Evolutionary conservation across 1,140 invertebrate genomes (phyloP), one percentile per base, ranked within the genome.

Genomic region (Rhizoglyphus robini): DNA sequence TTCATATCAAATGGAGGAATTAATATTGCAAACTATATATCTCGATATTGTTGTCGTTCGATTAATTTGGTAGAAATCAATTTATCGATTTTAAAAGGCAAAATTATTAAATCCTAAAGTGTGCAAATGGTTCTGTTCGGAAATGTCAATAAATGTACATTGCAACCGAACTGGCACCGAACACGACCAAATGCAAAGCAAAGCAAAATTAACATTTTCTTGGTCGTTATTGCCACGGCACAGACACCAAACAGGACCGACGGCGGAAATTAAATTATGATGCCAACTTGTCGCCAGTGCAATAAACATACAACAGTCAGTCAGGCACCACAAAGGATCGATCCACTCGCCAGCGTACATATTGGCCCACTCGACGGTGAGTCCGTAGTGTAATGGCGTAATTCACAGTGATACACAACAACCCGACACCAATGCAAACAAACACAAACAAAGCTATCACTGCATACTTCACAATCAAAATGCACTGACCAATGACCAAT

Each of bases 61-160:
- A 54, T 54, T 54, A 54, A 54, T 54, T 54, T 54, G 15, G 23
- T 8, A 23, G 23, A 54, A 54, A 54, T 54, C 51, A 54, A 54
- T 54, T 54, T 54, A 54, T 54, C 51, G 51, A 54, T 54, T 20
- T 54, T 8, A 27, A 54, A 54, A 20, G 23, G 15, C 20, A 5
- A 54, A 54, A 54, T 54, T 54, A 54, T 54, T 54, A 54, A 54
- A 54, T 54, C 51, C 51, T 23, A 5, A 20, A 8, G 51, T 54
- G 20, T 54, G 51, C 20, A 54, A 8, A 54, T 8, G 51, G 51
- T 5, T 27, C 8, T 27, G 51, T 27, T 11, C 15, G 51, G n/a
- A n/a, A n/a, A n/a, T n/a, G n/a, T n/a, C n/a, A n/a, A n/a, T n/a
- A n/a, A n/a, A n/a, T n/a, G n/a, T n/a, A 41, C 36, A 41, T 41